These are phyloP conservation scores for Syrmaticus mikado DNA, from an alignment of 2,113 vertebrate genomes.

Conservation along the genomic window DNA sequence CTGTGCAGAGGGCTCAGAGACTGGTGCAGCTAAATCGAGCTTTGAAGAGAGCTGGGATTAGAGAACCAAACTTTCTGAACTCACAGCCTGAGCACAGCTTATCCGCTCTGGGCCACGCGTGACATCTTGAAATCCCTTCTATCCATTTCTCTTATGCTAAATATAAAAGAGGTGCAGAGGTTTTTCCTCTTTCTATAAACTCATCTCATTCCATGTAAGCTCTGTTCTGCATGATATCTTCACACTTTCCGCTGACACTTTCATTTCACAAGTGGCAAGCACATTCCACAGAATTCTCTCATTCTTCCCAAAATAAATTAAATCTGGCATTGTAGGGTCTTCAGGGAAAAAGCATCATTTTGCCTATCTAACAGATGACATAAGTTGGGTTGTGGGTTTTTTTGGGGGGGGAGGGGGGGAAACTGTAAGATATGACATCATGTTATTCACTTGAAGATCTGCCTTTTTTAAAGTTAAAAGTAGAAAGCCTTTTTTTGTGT, in stretches of 20 bases:
- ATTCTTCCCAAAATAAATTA: conserved; percentile 9
- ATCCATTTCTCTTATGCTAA: background rate
- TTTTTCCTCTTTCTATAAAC: background rate
- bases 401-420: too few species aligned
- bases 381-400: background rate
- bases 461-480: background rate
- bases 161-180: background rate
- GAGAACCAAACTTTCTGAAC: background rate
- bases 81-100: background rate
- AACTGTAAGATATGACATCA: background rate
- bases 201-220: background rate
- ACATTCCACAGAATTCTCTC: background rate
- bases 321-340: background rate
- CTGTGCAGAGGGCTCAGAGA: accelerated
- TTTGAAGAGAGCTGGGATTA: background rate
- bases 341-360: background rate
- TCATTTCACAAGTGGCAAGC: background rate
- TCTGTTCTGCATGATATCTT: background rate
- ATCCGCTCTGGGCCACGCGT: accelerated
- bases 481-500: background rate
- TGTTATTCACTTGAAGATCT: background rate
- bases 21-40: background rate
- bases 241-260: conserved; percentile 2
- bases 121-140: background rate
- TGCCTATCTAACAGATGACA: background rate